Evolutionary conservation across 1,140 invertebrate genomes (phyloP).

Genomic region (Anastrepha ludens): DNA sequence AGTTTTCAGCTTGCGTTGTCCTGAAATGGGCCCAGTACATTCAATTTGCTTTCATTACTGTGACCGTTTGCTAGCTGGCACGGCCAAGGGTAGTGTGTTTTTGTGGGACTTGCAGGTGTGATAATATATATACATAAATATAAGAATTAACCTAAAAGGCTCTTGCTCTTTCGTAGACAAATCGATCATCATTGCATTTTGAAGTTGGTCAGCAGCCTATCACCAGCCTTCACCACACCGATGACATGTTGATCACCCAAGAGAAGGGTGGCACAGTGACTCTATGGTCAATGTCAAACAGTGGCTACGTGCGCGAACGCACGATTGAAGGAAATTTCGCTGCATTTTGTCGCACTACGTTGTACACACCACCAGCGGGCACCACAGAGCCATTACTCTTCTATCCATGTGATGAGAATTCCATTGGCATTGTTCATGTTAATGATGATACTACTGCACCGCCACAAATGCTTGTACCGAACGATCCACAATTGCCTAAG

Average conservation of each 20-base stretch:
- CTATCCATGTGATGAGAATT: conserved; percentile 80
- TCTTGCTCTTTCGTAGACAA: conserved; percentile 62
- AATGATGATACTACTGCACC: conserved; percentile 76
- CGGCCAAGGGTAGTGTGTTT: conserved; percentile 81
- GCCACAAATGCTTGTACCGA: conserved; percentile 73
- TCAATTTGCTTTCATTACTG: conserved; percentile 79
- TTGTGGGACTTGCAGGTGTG: conserved; percentile 83
- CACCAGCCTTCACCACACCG: conserved; percentile 66
- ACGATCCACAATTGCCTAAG: conserved; percentile 74
- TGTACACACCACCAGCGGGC: conserved; percentile 74
- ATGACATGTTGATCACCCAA: conserved; percentile 79
- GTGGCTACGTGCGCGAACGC: conserved; percentile 77
- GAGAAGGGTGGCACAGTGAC: conserved; percentile 82
- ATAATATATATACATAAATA: neutral
- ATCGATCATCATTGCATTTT: conserved; percentile 68
- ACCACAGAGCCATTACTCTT: conserved; percentile 79
- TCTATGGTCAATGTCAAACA: conserved; percentile 79
- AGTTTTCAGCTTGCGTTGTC: conserved; percentile 79
- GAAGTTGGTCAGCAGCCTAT: conserved; percentile 67
- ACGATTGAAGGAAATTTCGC: conserved; percentile 78
- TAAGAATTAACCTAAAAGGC: conserved; percentile 14
- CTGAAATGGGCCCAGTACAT: conserved; percentile 81
- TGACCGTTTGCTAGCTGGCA: conserved; percentile 81
- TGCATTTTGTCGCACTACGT: conserved; percentile 80
- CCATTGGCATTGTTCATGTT: conserved; percentile 78